Evolutionary conservation across 2,113 vertebrate genomes (phyloP), one percentile per base, ranked within the genome.

Genomic region (Cepphus grylle): DNA sequence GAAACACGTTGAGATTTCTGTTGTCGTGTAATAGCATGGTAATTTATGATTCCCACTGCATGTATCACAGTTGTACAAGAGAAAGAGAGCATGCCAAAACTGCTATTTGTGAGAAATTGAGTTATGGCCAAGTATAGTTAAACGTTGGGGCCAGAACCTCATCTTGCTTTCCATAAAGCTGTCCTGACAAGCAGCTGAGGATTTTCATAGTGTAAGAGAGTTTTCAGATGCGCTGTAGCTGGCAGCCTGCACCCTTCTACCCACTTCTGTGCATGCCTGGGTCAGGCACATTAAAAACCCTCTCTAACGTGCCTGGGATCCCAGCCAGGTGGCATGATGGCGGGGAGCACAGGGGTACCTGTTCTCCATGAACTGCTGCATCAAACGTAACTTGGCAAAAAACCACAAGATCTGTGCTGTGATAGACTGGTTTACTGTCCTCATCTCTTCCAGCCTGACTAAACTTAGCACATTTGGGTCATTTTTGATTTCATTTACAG

Each of bases 41-140:
- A 93, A 94, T 95, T 97, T 96, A 93, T 95, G 95, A 95, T 91
- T 96, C 95, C 91, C 95, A 79, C 84, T 49, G 73, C 81, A 13
- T 71, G 67, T 62, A 88, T 90, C 83, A 34, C 73, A 91, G 74
- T 92, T 94, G 86, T 93, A 92, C 61, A 93, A 89, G 73, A 93
- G 63, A 72, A 52, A 17, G 40, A 78, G 90, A 94, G 88, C 83
- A 65, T 83, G 95, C 94, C 96, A 96, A 15, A 90, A 94, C 7
- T 89, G 77, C 93, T 84, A 65, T 96, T 97, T 96, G 96, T 96
- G 96, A 96, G 94, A 96, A 95, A 91, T 5, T 93, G 92, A 94
- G 47, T 95, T 89, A 67, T 8, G 16, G 89, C 93, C 91, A 96
- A 97, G 42, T 36, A 11, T 19, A 95, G 89, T 81, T 94, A 85